Base-by-base conservation (phyloP, 1,140 invertebrate genomes). In the Ooceraea biroi region DNA sequence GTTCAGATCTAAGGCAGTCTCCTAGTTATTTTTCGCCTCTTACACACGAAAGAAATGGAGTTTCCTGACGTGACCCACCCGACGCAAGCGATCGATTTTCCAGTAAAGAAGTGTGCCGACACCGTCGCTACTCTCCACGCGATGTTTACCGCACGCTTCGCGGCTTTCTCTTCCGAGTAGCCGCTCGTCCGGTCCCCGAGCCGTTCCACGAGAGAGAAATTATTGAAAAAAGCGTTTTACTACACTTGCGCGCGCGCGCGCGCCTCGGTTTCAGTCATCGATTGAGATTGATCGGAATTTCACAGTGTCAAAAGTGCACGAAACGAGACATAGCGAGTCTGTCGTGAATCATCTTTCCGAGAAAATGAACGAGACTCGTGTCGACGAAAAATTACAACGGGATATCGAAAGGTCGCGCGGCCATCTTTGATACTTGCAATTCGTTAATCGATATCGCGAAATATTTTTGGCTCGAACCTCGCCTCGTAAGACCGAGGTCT, bases 131-230 rank as follows among this genome's bases (percentile, higher is more conserved):
- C 85, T 90, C 89, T 91, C 78, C 87, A 78, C 73, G 65, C 65
- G 68, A 85, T 74, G 83, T 89, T 91, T 87, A 85, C 85, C 74
- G 69, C 74, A 63, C n/a, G 48, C 44, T 82, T 74, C 65, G 71
- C 61, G 86, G 87, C 91, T 91, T 91, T 91, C 91, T 91, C 91
- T 88, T 60, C 57, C 36, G 61, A 84, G 76, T 72, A 69, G 87
- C 78, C 82, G 27, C 2, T 7, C 7, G 36, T 36, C 36, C 36
- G 2, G 36, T 7, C 44, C 19, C 57, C 27, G 55, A 36, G 27
- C 10, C 22, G 22, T 22, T 69, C 0, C 11, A 41, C 11, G 19
- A n/a, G n/a, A n/a, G n/a, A n/a, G n/a, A n/a, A n/a, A n/a, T n/a
- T n/a, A n/a, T 25, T 17, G 27, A 69, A 68, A 69, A 69, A 11